Evolutionary conservation across 2,888 invertebrate genomes (phyloP).

Genomic region (Rhingia campestris): DNA sequence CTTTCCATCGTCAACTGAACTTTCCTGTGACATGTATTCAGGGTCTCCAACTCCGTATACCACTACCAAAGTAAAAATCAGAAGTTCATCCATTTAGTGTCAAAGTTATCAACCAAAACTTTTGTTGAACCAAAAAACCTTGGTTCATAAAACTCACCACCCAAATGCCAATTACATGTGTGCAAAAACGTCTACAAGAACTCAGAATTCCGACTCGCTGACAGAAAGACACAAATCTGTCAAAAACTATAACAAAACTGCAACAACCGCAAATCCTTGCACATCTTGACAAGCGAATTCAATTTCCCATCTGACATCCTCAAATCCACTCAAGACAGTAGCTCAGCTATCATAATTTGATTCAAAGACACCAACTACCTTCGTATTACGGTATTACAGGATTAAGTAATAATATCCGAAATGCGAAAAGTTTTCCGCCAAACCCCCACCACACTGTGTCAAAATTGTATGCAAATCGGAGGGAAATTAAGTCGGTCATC

Average conservation of each 20-base stretch:
- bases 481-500: slow-evolving; percentile 72
- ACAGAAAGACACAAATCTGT: not conserved
- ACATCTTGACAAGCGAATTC: slow-evolving; percentile 5
- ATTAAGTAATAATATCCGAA: slow-evolving; percentile 56
- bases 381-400: slow-evolving; percentile 37
- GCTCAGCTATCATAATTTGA: slow-evolving; percentile 65
- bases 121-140: too few species aligned
- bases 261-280: slow-evolving; percentile 1
- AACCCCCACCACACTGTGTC: not conserved
- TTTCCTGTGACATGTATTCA: too few species aligned
- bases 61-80: too few species aligned
- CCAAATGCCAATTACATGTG: too few species aligned
- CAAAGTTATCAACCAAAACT: too few species aligned
- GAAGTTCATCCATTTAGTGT: too few species aligned
- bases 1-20: too few species aligned
- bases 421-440: slow-evolving; percentile 24
- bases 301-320: slow-evolving; percentile 43
- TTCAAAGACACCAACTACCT: slow-evolving; percentile 46
- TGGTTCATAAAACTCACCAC: too few species aligned
- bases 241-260: slow-evolving; percentile 12
- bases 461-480: slow-evolving; percentile 69
- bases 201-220: too few species aligned
- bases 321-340: slow-evolving; percentile 46
- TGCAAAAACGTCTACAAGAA: too few species aligned
- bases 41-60: too few species aligned